These are phyloP conservation scores for Ahaetulla prasina DNA, from an alignment of 2,113 vertebrate genomes.

Conservation along the genomic window DNA sequence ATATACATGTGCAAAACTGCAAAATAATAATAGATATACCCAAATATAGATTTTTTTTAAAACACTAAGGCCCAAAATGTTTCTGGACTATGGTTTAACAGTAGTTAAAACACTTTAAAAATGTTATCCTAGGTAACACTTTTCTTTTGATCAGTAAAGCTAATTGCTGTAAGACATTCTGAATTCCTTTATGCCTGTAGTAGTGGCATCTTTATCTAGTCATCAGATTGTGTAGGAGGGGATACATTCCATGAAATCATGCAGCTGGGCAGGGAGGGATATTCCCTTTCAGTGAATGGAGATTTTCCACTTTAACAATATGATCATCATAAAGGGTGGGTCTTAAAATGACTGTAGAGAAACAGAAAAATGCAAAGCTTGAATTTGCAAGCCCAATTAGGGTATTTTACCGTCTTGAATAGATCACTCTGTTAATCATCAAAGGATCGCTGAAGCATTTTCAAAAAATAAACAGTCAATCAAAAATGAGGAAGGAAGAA, in stretches of 20 bases:
- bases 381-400: constrained; percentile 23
- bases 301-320: constrained; percentile 34
- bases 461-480: constrained; percentile 39
- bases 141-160: constrained; percentile 34
- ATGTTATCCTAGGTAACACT: not conserved
- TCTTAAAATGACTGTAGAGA: constrained; percentile 7
- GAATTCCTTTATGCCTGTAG: constrained; percentile 36
- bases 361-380: constrained; percentile 35
- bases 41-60: not conserved
- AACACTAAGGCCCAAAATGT: constrained; percentile 22
- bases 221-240: constrained; percentile 55
- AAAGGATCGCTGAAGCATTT: constrained; percentile 41
- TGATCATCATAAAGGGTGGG: not conserved
- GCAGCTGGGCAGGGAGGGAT: constrained; percentile 28
- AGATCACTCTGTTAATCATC: constrained; percentile 29
- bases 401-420: constrained; percentile 18
- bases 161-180: constrained; percentile 31
- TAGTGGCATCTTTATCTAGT: constrained; percentile 69
- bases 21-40: constrained; percentile 24
- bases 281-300: constrained; percentile 14
- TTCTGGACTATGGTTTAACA: constrained; percentile 10
- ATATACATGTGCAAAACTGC: constrained; percentile 29
- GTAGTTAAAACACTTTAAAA: constrained; percentile 64
- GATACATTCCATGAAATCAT: constrained; percentile 44
- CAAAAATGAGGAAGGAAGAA: constrained; percentile 28